These are phyloP conservation scores for Anticlea derivata DNA, from an alignment of 2,888 invertebrate species.

Conservation along the genomic window DNA sequence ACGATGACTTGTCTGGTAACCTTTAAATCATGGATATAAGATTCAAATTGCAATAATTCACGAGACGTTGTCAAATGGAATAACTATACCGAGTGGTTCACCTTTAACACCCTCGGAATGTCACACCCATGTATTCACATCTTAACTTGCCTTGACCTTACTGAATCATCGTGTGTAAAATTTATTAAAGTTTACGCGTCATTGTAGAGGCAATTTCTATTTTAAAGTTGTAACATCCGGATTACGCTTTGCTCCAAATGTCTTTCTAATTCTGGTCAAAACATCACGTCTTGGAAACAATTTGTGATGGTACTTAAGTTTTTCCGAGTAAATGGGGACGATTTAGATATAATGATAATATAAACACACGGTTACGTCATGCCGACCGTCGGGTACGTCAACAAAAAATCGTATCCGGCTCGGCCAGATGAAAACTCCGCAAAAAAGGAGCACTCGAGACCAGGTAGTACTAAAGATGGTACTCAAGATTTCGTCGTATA, in stretches of 20 bases:
- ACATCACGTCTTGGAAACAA: slow-evolving; percentile 1
- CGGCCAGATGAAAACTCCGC: slow-evolving; percentile 53
- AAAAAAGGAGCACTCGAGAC: slow-evolving; percentile 50
- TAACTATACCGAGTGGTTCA: slow-evolving; percentile 44
- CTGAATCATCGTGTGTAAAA: slow-evolving; percentile 32
- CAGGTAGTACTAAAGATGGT: not conserved
- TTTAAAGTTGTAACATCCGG: slow-evolving; percentile 25
- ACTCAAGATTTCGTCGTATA: slow-evolving; percentile 33
- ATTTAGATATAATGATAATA: slow-evolving; percentile 57
- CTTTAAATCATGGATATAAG: no score
- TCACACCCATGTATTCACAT: slow-evolving; percentile 35
- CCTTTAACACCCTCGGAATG: slow-evolving; percentile 53
- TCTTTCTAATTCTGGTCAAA: slow-evolving; percentile 2
- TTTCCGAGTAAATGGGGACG: slow-evolving; percentile 44
- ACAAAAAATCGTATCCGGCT: slow-evolving; percentile 74
- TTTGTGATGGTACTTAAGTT: slow-evolving; percentile 19
- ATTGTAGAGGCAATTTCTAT: slow-evolving; percentile 21
- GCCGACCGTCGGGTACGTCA: slow-evolving; percentile 46
- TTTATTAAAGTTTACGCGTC: slow-evolving; percentile 23
- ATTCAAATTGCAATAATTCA: no score
- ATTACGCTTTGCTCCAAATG: slow-evolving; percentile 11
- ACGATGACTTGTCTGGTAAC: no score
- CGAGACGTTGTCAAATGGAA: no score
- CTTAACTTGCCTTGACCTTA: slow-evolving; percentile 46
- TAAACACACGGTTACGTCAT: slow-evolving; percentile 68